These are phyloP conservation scores for Aleiodes sp. DNA, from an alignment of 1,140 invertebrate species.

Conservation along the genomic window DNA sequence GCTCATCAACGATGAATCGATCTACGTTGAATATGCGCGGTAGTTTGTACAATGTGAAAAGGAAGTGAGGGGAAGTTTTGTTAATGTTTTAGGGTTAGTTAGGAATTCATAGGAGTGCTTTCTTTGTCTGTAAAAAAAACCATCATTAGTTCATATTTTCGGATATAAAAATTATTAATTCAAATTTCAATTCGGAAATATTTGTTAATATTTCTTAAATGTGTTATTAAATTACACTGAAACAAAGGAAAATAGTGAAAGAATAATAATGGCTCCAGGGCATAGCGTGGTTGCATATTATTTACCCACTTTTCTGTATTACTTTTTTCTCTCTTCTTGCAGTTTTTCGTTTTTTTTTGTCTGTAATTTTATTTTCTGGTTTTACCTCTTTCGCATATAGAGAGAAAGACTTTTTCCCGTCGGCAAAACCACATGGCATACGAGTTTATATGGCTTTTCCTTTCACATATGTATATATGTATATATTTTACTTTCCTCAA, in stretches of 20 bases:
- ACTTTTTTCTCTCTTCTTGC: background rate
- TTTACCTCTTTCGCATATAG: background rate
- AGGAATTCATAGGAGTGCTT: background rate
- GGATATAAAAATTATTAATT: too few relatives aligned
- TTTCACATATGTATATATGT: background rate
- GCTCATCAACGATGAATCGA: constrained; percentile 40
- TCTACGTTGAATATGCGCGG: constrained; percentile 28
- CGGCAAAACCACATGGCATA: constrained; percentile 21
- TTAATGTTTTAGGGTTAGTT: background rate
- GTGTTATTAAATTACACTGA: constrained; percentile 2
- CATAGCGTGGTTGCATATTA: background rate
- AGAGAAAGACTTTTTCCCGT: constrained; percentile 10
- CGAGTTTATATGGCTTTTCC: background rate
- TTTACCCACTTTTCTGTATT: constrained; percentile 7
- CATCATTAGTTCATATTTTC: background rate
- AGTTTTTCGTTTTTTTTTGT: background rate
- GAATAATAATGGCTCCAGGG: background rate
- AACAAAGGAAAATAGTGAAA: background rate
- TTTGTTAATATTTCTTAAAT: constrained; percentile 8
- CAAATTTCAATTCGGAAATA: background rate
- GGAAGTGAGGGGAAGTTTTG: background rate
- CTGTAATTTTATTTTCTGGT: background rate
- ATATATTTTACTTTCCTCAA: background rate
- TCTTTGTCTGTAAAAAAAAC: background rate
- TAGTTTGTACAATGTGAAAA: background rate